Evolutionary conservation across 2,113 vertebrate genomes (phyloP).

Genomic region (Cephalopterus ornatus): DNA sequence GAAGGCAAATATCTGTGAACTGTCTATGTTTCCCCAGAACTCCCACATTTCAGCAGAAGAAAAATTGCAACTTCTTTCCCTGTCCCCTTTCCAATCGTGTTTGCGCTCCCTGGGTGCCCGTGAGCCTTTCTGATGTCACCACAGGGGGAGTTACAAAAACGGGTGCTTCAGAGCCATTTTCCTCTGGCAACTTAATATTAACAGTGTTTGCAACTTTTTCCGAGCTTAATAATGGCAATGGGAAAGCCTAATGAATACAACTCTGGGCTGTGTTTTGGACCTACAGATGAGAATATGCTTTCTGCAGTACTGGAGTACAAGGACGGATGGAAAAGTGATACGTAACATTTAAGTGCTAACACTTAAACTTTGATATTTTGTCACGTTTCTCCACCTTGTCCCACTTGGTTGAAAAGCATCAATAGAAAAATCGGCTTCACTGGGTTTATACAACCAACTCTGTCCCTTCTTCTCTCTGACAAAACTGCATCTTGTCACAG

Average conservation of each 20-base stretch:
- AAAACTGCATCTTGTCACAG: background rate
- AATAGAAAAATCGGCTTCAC: background rate
- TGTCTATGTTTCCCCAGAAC: background rate
- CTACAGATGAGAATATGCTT: background rate
- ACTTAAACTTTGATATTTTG: background rate
- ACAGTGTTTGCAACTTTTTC: background rate
- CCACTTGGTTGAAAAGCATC: background rate
- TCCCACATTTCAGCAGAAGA: background rate
- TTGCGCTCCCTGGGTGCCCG: background rate
- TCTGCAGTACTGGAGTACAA: background rate
- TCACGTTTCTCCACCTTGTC: background rate
- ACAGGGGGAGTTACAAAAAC: background rate
- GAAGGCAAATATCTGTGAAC: conserved; percentile 32
- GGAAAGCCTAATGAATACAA: background rate
- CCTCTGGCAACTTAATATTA: background rate
- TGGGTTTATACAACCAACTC: background rate
- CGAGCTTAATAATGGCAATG: background rate
- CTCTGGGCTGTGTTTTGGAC: background rate
- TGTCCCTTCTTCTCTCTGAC: background rate
- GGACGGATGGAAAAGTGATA: background rate
- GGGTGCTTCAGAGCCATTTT: background rate
- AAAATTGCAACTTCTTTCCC: background rate
- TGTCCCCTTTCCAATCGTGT: background rate
- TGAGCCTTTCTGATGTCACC: background rate
- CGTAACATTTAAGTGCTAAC: background rate